These are phyloP conservation scores for Hemiscyllium ocellatum DNA, from an alignment of 2,113 vertebrate species.

Conservation along the genomic window DNA sequence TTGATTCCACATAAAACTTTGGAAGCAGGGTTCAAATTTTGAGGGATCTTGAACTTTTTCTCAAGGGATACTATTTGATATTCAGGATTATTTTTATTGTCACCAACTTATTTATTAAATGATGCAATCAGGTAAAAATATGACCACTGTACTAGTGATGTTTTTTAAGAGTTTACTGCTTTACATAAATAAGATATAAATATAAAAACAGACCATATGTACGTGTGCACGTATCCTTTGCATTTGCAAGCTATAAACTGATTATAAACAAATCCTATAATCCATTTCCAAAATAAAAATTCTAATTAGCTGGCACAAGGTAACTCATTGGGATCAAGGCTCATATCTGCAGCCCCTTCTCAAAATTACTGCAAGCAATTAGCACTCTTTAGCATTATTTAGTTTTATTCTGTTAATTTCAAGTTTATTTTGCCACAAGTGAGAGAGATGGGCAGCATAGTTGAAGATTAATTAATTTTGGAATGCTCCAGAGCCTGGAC, in stretches of 20 bases:
- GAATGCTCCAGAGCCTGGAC: too few species aligned
- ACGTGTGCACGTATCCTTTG: neutral
- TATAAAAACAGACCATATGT: neutral
- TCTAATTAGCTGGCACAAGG: neutral
- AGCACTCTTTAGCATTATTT: neutral
- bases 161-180: neutral
- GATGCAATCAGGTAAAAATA: neutral
- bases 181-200: neutral
- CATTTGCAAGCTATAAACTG: neutral
- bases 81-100: neutral
- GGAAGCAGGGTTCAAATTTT: too few species aligned
- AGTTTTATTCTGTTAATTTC: neutral
- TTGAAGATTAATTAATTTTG: too few species aligned
- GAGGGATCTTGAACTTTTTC: neutral
- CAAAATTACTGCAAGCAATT: neutral
- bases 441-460: too few species aligned
- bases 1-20: too few species aligned
- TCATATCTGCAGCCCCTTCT: too few species aligned
- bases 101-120: too few species aligned
- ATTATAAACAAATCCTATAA: too few species aligned
- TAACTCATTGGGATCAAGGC: too few species aligned
- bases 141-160: neutral
- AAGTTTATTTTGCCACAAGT: neutral
- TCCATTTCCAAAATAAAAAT: too few species aligned
- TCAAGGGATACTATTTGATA: neutral